Evolutionary conservation across 2,113 vertebrate species (phyloP).

Genomic region (Cercocebus atys): DNA sequence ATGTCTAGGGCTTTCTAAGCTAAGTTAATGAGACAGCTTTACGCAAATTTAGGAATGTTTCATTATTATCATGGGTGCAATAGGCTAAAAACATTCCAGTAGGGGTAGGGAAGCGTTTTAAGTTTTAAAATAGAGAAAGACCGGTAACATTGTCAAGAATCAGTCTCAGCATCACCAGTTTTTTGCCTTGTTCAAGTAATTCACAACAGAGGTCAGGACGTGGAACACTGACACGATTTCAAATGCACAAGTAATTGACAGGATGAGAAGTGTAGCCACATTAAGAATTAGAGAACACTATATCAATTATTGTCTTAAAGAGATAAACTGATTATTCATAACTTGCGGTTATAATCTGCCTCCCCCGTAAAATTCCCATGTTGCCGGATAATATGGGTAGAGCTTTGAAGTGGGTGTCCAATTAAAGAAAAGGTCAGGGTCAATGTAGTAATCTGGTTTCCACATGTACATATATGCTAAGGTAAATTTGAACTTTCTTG

Average conservation of each 20-base stretch:
- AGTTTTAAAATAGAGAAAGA: slow-evolving; percentile 45
- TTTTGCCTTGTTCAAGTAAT: slow-evolving; percentile 35
- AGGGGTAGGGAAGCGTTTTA: not conserved
- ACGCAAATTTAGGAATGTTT: slow-evolving; percentile 38
- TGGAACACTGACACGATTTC: not conserved
- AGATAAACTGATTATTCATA: not conserved
- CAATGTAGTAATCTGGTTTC: not conserved
- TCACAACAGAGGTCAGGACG: slow-evolving; percentile 35
- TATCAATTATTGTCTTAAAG: not conserved
- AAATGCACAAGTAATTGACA: not conserved
- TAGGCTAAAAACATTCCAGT: slow-evolving; percentile 38
- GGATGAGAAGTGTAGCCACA: not conserved
- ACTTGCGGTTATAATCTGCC: not conserved
- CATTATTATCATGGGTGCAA: not conserved
- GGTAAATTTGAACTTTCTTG: not conserved
- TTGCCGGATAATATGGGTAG: not conserved
- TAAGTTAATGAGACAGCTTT: not conserved
- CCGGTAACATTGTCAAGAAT: slow-evolving; percentile 10
- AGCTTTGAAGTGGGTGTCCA: not conserved
- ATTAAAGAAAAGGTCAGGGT: not conserved
- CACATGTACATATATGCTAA: not conserved
- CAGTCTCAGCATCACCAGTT: not conserved
- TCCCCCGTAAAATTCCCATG: not conserved
- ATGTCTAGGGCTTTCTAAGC: not conserved
- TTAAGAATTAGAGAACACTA: not conserved